These are phyloP conservation scores for Poeciliopsis gracilis DNA, from an alignment of 2,797 vertebrate genomes.

Conservation along the genomic window DNA sequence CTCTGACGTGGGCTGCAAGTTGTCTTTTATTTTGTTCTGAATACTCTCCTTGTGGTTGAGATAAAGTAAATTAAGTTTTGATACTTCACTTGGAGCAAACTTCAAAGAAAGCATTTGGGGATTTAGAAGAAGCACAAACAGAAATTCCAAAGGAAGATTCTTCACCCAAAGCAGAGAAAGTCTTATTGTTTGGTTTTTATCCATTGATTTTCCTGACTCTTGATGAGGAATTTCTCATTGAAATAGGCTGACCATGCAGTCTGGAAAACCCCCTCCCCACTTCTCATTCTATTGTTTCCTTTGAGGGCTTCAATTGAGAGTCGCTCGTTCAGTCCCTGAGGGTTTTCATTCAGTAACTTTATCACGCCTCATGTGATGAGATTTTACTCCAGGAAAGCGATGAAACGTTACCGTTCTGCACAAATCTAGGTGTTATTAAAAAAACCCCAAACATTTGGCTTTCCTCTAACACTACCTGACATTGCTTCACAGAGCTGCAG, in stretches of 20 bases:
- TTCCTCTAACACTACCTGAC: neutral
- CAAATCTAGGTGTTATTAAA: neutral
- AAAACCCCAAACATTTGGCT: neutral
- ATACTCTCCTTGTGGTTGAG: slow-evolving; percentile 6
- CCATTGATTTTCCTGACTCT: slow-evolving; percentile 37
- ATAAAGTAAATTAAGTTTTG: slow-evolving; percentile 33
- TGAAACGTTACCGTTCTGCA: neutral
- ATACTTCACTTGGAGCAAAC: slow-evolving; percentile 27
- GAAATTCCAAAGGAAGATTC: neutral
- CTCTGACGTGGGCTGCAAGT: slow-evolving; percentile 31
- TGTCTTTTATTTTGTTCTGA: slow-evolving; percentile 27
- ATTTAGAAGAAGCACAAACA: neutral
- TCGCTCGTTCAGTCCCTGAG: slow-evolving; percentile 28
- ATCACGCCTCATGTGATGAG: neutral
- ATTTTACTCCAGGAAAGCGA: neutral
- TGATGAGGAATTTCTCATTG: slow-evolving; percentile 40
- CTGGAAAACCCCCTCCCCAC: slow-evolving; percentile 36
- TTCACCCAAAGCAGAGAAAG: slow-evolving; percentile 4
- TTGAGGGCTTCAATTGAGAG: slow-evolving; percentile 34
- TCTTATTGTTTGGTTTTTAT: slow-evolving; percentile 41
- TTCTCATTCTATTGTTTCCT: slow-evolving; percentile 49
- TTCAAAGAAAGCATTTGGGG: slow-evolving; percentile 6
- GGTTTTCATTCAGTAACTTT: slow-evolving; percentile 7
- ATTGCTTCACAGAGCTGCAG: neutral
- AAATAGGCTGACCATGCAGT: slow-evolving; percentile 53